Percentiles rank a stretch among this genome's conserved stretches.
phyloP scores from a whole-genome alignment of 2,888 invertebrate genomes.

The Pemphredon lugubris region DNA sequence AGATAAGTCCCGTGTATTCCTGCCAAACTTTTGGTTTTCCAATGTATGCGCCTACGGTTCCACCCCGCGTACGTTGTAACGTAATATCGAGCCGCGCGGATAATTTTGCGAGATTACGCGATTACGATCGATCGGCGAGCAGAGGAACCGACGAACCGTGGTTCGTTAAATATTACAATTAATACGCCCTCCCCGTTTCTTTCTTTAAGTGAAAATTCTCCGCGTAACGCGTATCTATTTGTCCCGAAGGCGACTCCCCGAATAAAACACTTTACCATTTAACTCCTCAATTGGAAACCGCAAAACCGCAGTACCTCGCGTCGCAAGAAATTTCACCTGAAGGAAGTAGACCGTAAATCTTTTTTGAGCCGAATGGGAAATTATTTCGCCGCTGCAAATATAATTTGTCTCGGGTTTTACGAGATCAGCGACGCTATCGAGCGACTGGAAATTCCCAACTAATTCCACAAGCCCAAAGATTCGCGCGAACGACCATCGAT shows the following conservation, averaged over 20 bases:
- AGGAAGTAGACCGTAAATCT: slow-evolving; percentile 36
- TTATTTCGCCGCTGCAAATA: background rate
- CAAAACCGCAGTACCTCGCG: slow-evolving; percentile 35
- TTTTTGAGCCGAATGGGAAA: slow-evolving; percentile 29
- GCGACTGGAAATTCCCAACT: slow-evolving; percentile 11
- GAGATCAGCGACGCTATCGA: background rate
- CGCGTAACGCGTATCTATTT: slow-evolving; percentile 10
- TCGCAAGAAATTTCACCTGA: slow-evolving; percentile 33
- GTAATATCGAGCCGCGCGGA: no score
- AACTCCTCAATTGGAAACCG: slow-evolving; percentile 45
- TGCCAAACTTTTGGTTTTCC: no score
- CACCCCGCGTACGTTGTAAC: no score
- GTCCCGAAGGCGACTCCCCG: slow-evolving; percentile 1
- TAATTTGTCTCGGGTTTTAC: background rate
- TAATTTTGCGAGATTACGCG: no score
- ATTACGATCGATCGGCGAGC: no score
- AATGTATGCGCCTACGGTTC: no score
- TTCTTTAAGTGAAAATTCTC: background rate
- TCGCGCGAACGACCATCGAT: no score
- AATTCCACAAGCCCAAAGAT: slow-evolving; percentile 1
- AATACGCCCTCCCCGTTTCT: slow-evolving; percentile 19
- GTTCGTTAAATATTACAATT: slow-evolving; percentile 16
- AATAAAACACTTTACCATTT: slow-evolving; percentile 32
- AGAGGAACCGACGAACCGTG: no score
- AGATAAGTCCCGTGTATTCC: slow-evolving; percentile 4